phyloP scores from a whole-genome alignment of 2,797 vertebrate species.

The Ctenosaura bakeri region DNA sequence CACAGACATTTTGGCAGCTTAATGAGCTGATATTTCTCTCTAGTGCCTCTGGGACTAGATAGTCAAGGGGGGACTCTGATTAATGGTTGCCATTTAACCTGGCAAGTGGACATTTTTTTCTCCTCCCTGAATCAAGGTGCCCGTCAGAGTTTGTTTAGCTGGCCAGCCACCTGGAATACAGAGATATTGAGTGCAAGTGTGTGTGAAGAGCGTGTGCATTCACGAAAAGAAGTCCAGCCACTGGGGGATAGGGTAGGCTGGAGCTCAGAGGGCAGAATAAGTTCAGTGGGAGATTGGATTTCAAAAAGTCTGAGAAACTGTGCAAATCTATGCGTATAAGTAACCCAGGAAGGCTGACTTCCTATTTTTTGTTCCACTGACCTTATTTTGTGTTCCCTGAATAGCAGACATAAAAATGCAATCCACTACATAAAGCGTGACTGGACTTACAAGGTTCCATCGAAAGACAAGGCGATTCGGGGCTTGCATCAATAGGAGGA shows the following conservation, averaged over 20 bases:
- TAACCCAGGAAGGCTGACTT: neutral
- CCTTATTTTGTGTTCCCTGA: neutral
- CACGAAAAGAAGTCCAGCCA: neutral
- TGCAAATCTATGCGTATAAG: neutral
- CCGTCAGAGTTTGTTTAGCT: slow-evolving; percentile 7
- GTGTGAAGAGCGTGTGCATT: neutral
- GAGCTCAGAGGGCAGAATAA: too few species aligned
- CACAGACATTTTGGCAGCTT: neutral
- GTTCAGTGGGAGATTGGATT: too few species aligned
- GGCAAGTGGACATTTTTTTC: neutral
- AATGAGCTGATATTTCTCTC: neutral
- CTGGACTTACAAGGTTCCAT: neutral
- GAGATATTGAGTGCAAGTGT: neutral
- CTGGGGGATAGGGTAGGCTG: neutral
- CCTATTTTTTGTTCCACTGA: neutral
- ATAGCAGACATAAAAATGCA: neutral
- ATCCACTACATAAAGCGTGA: neutral
- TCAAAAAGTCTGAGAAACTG: neutral
- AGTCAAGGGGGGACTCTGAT: neutral
- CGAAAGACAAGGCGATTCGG: too few species aligned
- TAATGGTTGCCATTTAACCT: neutral
- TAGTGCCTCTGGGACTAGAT: neutral
- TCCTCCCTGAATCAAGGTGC: neutral
- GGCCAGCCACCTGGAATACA: neutral
- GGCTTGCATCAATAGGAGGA: too few species aligned